phyloP scores from a whole-genome alignment of 2,113 vertebrate species.

The Puma concolor region DNA sequence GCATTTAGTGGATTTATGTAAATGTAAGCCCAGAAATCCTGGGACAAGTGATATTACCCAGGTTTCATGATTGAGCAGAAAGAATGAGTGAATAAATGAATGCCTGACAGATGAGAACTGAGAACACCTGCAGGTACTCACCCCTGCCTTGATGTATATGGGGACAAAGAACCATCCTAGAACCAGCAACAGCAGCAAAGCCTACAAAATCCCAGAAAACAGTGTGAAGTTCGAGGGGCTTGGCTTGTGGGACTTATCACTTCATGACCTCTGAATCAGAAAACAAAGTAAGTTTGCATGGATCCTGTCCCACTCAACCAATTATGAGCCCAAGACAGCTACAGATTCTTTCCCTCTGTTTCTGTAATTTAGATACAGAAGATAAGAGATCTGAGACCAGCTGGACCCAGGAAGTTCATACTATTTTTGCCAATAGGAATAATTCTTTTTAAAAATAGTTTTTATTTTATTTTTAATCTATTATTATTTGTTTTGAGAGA shows the following conservation, averaged over 20 bases:
- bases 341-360: neutral
- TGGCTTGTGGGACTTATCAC: neutral
- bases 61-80: neutral
- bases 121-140: conserved; percentile 81
- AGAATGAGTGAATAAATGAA: neutral
- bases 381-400: neutral
- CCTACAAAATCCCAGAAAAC: conserved; percentile 83
- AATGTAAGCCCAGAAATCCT: neutral
- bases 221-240: neutral
- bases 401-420: neutral
- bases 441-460: neutral
- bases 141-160: conserved; percentile 96
- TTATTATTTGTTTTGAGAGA: too few species aligned
- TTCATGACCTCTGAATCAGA: neutral
- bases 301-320: neutral
- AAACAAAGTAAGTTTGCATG: neutral
- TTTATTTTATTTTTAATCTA: too few species aligned
- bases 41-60: too few species aligned
- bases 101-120: neutral
- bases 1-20: neutral
- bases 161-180: conserved; percentile 98
- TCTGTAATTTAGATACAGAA: neutral
- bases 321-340: neutral
- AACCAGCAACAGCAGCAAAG: conserved; percentile 90
- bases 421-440: neutral